Conservation (phyloP, 1,140 invertebrate species). For the Drosophila bocki region DNA sequence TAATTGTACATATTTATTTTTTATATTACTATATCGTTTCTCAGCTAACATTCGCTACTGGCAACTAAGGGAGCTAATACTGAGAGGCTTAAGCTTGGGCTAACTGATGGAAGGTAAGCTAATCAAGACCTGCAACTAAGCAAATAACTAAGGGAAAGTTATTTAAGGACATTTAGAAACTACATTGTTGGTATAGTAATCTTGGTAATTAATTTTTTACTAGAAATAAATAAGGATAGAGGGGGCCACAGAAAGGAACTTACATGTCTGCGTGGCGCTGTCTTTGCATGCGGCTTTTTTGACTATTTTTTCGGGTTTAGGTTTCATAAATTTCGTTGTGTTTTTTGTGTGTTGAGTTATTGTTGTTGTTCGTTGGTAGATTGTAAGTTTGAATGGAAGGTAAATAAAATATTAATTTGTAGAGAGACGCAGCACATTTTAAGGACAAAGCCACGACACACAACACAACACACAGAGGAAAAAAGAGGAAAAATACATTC, state of each 20-base stretch:
- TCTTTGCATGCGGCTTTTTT: conserved; percentile 78
- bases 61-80: neutral
- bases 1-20: neutral
- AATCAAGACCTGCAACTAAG: conserved; percentile 24
- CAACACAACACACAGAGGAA: conserved; percentile 11
- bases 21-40: neutral
- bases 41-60: neutral
- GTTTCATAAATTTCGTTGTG: neutral
- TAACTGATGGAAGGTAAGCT: conserved; percentile 5
- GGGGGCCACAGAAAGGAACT: conserved; percentile 40
- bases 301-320: conserved; percentile 38
- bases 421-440: conserved; percentile 41
- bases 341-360: conserved; percentile 21
- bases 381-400: conserved; percentile 30
- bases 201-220: neutral
- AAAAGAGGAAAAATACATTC: conserved; percentile 2
- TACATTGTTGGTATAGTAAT: neutral
- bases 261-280: conserved; percentile 77
- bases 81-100: conserved; percentile 1
- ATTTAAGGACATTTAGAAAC: neutral
- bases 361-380: conserved; percentile 23
- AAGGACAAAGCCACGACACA: conserved; percentile 30
- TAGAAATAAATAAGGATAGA: neutral
- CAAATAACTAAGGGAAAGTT: conserved; percentile 12
- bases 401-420: conserved; percentile 44